Evolutionary conservation across 2,113 vertebrate species (phyloP).

Genomic region (Otocyon megalotis): DNA sequence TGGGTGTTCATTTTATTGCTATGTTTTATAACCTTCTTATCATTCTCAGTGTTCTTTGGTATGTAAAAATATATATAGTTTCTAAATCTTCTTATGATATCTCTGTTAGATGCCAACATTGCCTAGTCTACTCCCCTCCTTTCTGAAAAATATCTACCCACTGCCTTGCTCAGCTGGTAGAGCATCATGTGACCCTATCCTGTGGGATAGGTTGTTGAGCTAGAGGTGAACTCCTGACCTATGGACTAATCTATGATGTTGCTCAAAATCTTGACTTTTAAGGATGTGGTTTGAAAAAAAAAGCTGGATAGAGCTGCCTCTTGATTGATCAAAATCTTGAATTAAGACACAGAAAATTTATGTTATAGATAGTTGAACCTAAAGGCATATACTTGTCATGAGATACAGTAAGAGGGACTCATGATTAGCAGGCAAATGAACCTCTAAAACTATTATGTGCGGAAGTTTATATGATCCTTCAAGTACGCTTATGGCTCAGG

Average conservation of each 20-base stretch:
- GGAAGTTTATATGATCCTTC: neutral
- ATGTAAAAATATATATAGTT: neutral
- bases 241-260: neutral
- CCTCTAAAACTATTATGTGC: neutral
- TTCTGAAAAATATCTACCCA: neutral
- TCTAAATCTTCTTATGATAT: neutral
- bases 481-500: neutral
- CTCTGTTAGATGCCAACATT: neutral
- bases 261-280: neutral
- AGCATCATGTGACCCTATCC: neutral
- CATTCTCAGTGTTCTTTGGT: neutral
- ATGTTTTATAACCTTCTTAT: neutral
- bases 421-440: neutral
- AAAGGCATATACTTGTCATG: neutral
- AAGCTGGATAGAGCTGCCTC: neutral
- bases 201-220: neutral
- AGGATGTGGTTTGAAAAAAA: neutral
- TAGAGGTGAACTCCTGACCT: neutral
- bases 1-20: neutral
- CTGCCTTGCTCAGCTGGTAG: neutral
- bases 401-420: neutral
- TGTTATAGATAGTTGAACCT: neutral
- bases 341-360: neutral
- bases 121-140: neutral
- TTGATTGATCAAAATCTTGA: neutral